These are phyloP conservation scores for Hemitrygon akajei DNA, from an alignment of 2,797 vertebrate species.

Conservation along the genomic window DNA sequence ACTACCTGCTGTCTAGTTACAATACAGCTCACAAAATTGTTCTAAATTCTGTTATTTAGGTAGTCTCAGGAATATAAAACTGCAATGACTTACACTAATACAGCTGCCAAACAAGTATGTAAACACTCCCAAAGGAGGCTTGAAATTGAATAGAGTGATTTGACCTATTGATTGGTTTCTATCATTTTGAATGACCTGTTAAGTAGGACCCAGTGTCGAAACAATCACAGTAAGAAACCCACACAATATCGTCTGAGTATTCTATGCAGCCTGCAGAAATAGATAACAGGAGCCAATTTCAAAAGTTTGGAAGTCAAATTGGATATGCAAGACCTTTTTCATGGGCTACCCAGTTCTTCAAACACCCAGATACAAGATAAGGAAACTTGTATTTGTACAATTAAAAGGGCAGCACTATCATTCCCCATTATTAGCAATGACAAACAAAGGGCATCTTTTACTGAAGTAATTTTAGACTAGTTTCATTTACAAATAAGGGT, in stretches of 20 bases:
- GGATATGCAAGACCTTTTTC: too few relatives aligned
- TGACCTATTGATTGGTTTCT: slow-evolving; percentile 23
- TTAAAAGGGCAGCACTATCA: background rate
- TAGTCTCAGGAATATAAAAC: background rate
- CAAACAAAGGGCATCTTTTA: background rate
- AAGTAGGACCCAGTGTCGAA: background rate
- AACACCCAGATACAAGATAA: background rate
- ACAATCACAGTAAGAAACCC: background rate
- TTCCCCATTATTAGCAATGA: background rate
- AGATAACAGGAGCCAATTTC: background rate
- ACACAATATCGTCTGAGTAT: background rate
- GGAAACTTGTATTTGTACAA: background rate
- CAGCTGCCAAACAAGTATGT: background rate
- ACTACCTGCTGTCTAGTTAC: background rate
- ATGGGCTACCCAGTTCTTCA: background rate
- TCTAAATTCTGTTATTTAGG: slow-evolving; percentile 3
- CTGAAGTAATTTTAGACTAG: background rate
- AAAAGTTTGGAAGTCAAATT: background rate
- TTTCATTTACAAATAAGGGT: background rate
- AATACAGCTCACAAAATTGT: slow-evolving; percentile 5
- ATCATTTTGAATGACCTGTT: background rate
- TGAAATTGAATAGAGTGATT: slow-evolving; percentile 2
- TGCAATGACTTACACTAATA: background rate
- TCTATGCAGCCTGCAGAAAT: background rate
- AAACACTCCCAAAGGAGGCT: background rate